Base-by-base conservation (phyloP, 2,888 invertebrate species). In the Melitaea athalia region DNA sequence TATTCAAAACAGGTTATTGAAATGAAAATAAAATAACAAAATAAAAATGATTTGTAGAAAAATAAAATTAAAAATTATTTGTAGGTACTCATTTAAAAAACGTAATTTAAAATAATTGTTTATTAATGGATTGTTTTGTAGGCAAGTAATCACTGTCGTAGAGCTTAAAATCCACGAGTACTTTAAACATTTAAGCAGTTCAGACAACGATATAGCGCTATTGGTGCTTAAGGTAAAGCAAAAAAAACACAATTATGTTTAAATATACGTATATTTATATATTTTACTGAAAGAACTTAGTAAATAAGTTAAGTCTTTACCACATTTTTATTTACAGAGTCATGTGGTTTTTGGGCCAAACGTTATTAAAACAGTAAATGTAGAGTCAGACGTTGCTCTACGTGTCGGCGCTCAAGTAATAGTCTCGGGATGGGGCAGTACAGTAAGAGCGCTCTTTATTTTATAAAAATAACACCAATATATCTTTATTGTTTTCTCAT, bases 141-240 rank as follows among this genome's bases (percentile, higher is more conserved):
- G 91, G 3, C 83, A 87, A 81, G 73, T 86, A 31, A 82, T 87
- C 63, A 70, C 79, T 4, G 85, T 86, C 3, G 15, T 79, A 33
- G 83, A 86, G 33, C 69, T 85, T 64, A 91, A 89, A 81, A 69
- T 77, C 15, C 91, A 91, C 70, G 91, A 91, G 75, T 91, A 87
- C 77, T 91, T 78, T 72, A 77, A 75, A 67, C 77, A 82, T 64
- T 64, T 71, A 49, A 79, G 77, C 72, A 69, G 71, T 33, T 74
- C 85, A 61, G 85, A 90, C 75, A 91, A 91, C 67, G 91, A 91
- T 70, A 88, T 91, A 61, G 91, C 91, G 6, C 70, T 91, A 64
- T 68, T 89, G 12, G 55, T 85, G 24, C 74, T 91, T 31, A 74
- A 85, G 79, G 89, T 88, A 77, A 75, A 74, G 0, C 14, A 53